Evolutionary conservation across 2,888 invertebrate species (phyloP).

Genomic region (Chrysolina haemoptera): DNA sequence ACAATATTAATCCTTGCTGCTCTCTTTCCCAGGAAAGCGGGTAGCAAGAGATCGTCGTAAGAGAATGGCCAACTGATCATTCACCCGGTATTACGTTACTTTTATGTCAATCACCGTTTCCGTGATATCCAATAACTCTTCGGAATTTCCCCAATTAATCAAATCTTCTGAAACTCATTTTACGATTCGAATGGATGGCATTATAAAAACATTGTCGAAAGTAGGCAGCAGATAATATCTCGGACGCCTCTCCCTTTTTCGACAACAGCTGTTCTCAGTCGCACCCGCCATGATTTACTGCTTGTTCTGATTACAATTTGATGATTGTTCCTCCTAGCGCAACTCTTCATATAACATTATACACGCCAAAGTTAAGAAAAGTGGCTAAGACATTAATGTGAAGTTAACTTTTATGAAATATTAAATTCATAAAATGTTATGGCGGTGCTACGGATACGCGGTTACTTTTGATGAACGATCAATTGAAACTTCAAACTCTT

Average conservation of each 20-base stretch:
- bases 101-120: not conserved
- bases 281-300: constrained; percentile 67
- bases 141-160: constrained; percentile 8
- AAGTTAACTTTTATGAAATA: constrained; percentile 66
- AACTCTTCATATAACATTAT: constrained; percentile 64
- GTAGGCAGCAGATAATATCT: constrained; percentile 62
- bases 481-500: not conserved
- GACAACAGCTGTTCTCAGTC: constrained; percentile 65
- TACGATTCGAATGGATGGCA: constrained; percentile 24
- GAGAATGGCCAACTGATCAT: too few relatives aligned
- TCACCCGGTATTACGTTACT: too few relatives aligned
- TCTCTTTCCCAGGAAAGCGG: too few relatives aligned
- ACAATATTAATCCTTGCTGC: too few relatives aligned
- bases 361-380: constrained; percentile 65
- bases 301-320: constrained; percentile 70
- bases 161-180: not conserved
- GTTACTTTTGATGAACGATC: constrained; percentile 24
- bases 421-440: constrained; percentile 63
- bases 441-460: constrained; percentile 38
- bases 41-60: too few relatives aligned
- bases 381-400: constrained; percentile 65
- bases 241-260: constrained; percentile 53
- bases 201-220: constrained; percentile 52
- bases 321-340: constrained; percentile 68
- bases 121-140: not conserved